Evolutionary conservation across 2,888 invertebrate genomes (phyloP), one percentile per base, ranked within the genome.

Genomic region (Charanyca ferruginea): DNA sequence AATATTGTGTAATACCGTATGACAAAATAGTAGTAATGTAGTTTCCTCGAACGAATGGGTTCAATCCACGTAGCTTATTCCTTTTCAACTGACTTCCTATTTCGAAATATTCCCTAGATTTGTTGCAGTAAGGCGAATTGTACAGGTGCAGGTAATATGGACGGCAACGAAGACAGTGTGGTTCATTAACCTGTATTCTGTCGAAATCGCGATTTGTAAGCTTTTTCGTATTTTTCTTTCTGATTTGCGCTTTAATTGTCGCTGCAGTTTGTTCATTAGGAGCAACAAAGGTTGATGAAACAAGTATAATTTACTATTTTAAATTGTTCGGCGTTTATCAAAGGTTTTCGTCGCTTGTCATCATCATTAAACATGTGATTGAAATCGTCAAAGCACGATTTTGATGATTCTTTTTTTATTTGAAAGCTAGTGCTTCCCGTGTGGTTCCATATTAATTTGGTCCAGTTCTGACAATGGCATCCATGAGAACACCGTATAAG

Each of bases 41-140:
- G 20, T 65, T 66, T 66, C 47, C 49, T 66, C 53, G 51, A 66
- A 49, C 57, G 52, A 79, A 69, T 63, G 59, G 22, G 20, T 28
- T 49, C 59, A 48, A 74, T 74, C 38, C 44, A 63, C 53, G 69
- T 63, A 44, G 54, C 49, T 62, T 61, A 62, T 74, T 62, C 75
- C 61, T 74, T 66, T 68, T 28, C 78, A 0, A 74, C 25, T 47
- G 45, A 42, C 47, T 58, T 53, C 48, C 49, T 20, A 57, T 59
- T 48, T 65, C 35, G 61, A 73, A 68, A 62, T 74, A 62, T 53
- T 57, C 48, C 35, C 48, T 52, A 69, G 64, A 65, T 44, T 61
- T 59, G 64, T 64, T 38, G 44, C 52, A 69, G 69, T 73, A 79
- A 74, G 60, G 60, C 25, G 47, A 63, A 63, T 51, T 57, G 52